Conservation (phyloP, 2,797 vertebrate genomes). For the Alauda arvensis region DNA sequence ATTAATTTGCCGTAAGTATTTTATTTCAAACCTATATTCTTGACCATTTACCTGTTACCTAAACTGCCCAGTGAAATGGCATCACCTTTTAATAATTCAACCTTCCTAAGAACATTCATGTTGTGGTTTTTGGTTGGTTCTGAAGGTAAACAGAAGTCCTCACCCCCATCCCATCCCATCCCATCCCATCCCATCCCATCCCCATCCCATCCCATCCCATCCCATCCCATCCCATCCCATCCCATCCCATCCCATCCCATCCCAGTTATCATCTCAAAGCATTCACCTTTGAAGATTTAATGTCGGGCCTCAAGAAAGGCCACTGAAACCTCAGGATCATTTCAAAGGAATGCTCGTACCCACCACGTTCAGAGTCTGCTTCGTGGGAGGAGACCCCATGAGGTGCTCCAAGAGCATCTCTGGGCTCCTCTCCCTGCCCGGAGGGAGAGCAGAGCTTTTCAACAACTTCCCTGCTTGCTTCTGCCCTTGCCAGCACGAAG, state of each 20-base stretch:
- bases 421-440: not conserved
- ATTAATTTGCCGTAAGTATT: not conserved
- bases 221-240: not conserved
- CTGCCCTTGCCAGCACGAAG: rapidly evolving
- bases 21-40: not conserved
- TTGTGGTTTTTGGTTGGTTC: not conserved
- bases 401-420: not conserved
- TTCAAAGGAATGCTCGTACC: not conserved
- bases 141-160: too few relatives aligned
- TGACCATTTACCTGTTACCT: not conserved
- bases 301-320: rapidly evolving
- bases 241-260: not conserved
- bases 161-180: too few relatives aligned
- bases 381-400: not conserved
- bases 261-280: not conserved
- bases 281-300: not conserved
- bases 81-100: not conserved
- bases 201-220: not conserved
- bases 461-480: rapidly evolving
- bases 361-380: rapidly evolving
- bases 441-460: not conserved
- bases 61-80: not conserved
- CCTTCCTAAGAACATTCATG: not conserved
- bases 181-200: not conserved
- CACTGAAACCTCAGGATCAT: not conserved